A percentile compares a stretch with the other conserved stretches of the same genome.
These are phyloP conservation scores for Calameuta filiformis DNA, from an alignment of 2,888 invertebrate species.

Conservation along the genomic window DNA sequence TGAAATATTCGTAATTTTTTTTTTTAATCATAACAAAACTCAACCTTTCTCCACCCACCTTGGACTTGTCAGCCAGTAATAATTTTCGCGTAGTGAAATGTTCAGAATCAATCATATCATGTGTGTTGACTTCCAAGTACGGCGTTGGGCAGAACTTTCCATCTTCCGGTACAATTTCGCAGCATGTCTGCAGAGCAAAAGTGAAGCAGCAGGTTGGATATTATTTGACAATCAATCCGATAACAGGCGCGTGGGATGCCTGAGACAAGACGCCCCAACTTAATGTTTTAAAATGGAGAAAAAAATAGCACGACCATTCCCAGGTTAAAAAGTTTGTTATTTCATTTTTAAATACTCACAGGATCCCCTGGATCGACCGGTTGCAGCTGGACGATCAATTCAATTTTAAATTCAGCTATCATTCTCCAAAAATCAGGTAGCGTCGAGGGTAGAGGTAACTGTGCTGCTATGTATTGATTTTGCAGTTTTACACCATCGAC, in stretches of 20 bases:
- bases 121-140: slow-evolving; percentile 40
- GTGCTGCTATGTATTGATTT: slow-evolving; percentile 65
- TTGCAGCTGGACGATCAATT: slow-evolving; percentile 63
- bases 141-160: slow-evolving; percentile 43
- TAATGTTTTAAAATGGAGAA: too few relatives aligned
- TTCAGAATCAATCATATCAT: slow-evolving; percentile 28
- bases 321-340: neutral
- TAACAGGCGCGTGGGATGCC: too few relatives aligned
- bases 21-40: too few relatives aligned
- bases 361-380: slow-evolving; percentile 56
- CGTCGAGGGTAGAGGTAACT: slow-evolving; percentile 66
- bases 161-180: slow-evolving; percentile 43
- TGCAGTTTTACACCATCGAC: slow-evolving; percentile 61
- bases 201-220: neutral
- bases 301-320: too few relatives aligned
- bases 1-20: neutral
- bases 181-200: slow-evolving; percentile 43
- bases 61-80: slow-evolving; percentile 37
- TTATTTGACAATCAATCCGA: neutral
- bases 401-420: slow-evolving; percentile 60
- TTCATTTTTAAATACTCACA: slow-evolving; percentile 39
- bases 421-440: slow-evolving; percentile 67
- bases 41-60: slow-evolving; percentile 28
- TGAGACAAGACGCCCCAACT: too few relatives aligned
- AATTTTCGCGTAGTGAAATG: slow-evolving; percentile 36